phyloP scores from a whole-genome alignment of 2,888 invertebrate species.

The Philaethria dido region DNA sequence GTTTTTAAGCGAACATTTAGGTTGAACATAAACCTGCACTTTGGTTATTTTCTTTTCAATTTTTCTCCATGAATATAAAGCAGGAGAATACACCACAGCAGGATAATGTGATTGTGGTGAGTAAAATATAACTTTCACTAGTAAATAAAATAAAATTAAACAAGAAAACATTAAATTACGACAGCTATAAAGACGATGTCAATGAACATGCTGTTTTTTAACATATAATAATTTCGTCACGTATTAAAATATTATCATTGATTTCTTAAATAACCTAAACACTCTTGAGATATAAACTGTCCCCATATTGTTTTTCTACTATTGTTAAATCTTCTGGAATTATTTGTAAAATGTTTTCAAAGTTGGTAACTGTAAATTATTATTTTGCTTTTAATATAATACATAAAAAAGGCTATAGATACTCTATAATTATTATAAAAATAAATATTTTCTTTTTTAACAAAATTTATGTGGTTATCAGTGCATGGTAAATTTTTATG shows the following conservation, averaged over 20 bases:
- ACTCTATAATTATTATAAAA: neutral
- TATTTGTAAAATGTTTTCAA: neutral
- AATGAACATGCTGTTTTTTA: conserved; percentile 21
- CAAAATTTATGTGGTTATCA: neutral
- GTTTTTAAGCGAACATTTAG: conserved; percentile 54
- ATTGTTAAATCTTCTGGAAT: neutral
- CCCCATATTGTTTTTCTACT: neutral
- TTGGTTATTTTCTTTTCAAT: conserved; percentile 64
- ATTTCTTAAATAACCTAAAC: neutral
- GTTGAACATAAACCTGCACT: conserved; percentile 60
- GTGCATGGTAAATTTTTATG: conserved; percentile 1
- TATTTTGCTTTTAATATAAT: neutral
- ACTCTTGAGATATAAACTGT: neutral
- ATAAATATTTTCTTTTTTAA: neutral
- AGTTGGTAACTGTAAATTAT: neutral
- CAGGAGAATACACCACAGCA: conserved; percentile 54
- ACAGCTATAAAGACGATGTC: neutral
- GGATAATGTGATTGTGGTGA: conserved; percentile 77
- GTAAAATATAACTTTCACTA: conserved; percentile 49
- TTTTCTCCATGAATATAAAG: conserved; percentile 54
- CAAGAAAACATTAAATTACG: conserved; percentile 12
- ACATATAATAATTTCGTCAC: neutral
- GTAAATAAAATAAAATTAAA: conserved; percentile 1
- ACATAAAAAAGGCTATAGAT: too few species aligned
- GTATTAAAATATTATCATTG: neutral